Conservation (phyloP, 2,888 invertebrate species). For the Anthophora plumipes region DNA sequence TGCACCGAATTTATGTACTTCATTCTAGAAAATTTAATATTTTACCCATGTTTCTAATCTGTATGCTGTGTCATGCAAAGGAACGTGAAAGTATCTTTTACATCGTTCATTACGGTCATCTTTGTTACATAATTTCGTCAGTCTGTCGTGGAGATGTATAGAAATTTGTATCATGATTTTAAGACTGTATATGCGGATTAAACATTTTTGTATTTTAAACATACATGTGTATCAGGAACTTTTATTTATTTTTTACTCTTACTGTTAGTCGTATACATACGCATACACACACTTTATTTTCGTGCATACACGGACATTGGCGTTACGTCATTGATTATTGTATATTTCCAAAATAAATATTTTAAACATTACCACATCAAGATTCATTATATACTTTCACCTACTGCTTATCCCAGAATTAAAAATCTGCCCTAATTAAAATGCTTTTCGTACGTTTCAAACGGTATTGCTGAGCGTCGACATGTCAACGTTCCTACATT, state of each 20-base stretch:
- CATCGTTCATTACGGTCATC: slow-evolving; percentile 30
- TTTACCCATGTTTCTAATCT: slow-evolving; percentile 11
- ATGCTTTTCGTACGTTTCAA: neutral
- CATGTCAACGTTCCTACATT: no score
- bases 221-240: slow-evolving; percentile 44
- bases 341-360: slow-evolving; percentile 82
- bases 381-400: slow-evolving; percentile 18
- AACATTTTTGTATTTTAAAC: slow-evolving; percentile 56
- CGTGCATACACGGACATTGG: slow-evolving; percentile 42
- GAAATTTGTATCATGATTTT: slow-evolving; percentile 63
- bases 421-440: neutral
- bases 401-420: neutral
- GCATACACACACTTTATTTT: slow-evolving; percentile 58
- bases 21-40: slow-evolving; percentile 28
- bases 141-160: slow-evolving; percentile 20
- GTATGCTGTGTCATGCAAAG: slow-evolving; percentile 6
- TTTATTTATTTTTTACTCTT: slow-evolving; percentile 71
- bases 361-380: slow-evolving; percentile 71
- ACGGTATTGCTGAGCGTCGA: no score
- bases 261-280: slow-evolving; percentile 50
- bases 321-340: slow-evolving; percentile 71
- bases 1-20: slow-evolving; percentile 50
- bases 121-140: slow-evolving; percentile 32
- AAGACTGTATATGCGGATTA: slow-evolving; percentile 62
- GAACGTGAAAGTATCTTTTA: slow-evolving; percentile 28